Base-by-base conservation (phyloP, 2,797 vertebrate genomes). In the Spea hammondii region DNA sequence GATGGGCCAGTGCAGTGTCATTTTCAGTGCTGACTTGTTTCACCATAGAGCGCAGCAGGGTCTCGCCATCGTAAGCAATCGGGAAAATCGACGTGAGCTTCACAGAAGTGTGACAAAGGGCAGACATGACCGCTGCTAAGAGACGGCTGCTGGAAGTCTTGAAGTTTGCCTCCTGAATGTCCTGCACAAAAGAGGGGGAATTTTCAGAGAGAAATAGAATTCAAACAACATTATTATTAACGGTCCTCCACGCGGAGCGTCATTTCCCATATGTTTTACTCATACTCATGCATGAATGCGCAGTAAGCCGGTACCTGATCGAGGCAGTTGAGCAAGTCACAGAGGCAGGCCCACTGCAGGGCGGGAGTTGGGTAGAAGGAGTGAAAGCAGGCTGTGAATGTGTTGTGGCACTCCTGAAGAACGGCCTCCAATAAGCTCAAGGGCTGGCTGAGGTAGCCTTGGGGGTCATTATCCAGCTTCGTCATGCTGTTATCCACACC, bases 1-100 rank as follows among this genome's bases (percentile, higher is more conserved):
- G 96, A 84, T 99, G 96, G 86, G 94, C 97, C 5, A 98, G 90
- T 5, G 97, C 94, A 0, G 97, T 97, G 88, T 99, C 98, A 3
- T 99, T 99, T 89, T 99, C 98, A 0, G 98, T 99, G 92, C 97
- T 99, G 86, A 97, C 96, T 91, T 99, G 98, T 78, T 99, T 99
- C 81, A 97, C 95, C 83, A 99, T 92, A 0, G 97, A 98, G n/a
- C 96, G 93, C 65, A 99, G 88, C 53, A 99, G 85, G 0, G 96
- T 95, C 84, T 99, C 98, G 14, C 98, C 97, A 0, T 99, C 97
- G 8, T 98, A 99, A 0, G 97, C 97, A 47, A 99, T 98, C 0
- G 98, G 98, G 57, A 99, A 93, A 85, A 99, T 98, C 59, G 98
- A 99, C 2, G 96, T 99, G 87, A 99, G 87, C 85, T 98, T 99